Conservation (phyloP, 2,113 vertebrate species). For the Ploceus nigricollis region DNA sequence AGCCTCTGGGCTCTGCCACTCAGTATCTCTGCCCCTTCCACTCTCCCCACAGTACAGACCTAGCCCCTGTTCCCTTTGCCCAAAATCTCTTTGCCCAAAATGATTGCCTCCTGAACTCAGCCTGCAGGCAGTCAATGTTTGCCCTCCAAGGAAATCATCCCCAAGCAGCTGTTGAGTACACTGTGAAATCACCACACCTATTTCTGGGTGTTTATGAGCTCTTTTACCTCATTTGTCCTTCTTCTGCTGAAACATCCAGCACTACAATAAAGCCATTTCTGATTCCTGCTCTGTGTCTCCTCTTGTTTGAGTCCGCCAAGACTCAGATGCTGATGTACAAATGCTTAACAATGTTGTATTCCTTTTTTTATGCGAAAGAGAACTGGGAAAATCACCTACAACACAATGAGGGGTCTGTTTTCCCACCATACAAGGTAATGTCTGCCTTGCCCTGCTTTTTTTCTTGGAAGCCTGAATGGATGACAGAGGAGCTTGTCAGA, state of each 20-base stretch:
- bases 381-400: background rate
- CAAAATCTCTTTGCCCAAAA: background rate
- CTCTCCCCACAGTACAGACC: background rate
- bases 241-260: background rate
- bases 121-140: background rate
- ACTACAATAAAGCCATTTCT: background rate
- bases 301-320: background rate
- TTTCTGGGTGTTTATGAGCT: background rate
- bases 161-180: background rate
- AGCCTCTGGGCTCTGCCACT: background rate
- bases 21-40: background rate
- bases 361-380: background rate
- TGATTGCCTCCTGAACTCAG: background rate
- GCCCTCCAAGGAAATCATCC: background rate
- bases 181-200: background rate
- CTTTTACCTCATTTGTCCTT: background rate
- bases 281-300: background rate
- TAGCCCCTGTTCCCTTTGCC: background rate
- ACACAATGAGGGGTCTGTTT: background rate
- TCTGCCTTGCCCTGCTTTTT: background rate
- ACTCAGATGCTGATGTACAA: background rate
- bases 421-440: background rate
- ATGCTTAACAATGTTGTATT: accelerated
- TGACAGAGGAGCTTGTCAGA: background rate
- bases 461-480: background rate